Evolutionary conservation across 2,888 invertebrate genomes (phyloP).

Genomic region (Cartodere bifasciata): DNA sequence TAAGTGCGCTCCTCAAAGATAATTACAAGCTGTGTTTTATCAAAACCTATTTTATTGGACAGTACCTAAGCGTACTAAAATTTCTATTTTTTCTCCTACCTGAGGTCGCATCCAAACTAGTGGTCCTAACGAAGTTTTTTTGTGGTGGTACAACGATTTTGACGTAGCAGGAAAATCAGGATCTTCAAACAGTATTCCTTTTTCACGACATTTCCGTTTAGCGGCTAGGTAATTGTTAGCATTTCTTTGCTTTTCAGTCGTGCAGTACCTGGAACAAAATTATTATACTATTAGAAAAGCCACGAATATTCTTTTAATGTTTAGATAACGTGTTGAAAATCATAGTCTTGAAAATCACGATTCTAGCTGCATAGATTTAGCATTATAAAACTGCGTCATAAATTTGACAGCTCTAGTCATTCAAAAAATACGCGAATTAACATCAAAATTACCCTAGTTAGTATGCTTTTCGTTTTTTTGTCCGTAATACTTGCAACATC

Average conservation of each 20-base stretch:
- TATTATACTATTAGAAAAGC: no score
- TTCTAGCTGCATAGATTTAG: no score
- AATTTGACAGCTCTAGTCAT: no score
- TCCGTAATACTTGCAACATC: constrained; percentile 22
- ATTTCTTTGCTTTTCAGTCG: constrained; percentile 35
- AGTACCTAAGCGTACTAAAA: background rate
- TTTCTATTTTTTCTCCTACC: constrained; percentile 36
- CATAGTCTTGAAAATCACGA: no score
- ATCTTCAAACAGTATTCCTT: constrained; percentile 48
- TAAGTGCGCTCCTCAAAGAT: no score
- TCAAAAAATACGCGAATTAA: no score
- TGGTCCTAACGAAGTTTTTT: constrained; percentile 41
- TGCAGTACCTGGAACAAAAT: constrained; percentile 39
- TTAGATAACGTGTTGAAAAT: no score
- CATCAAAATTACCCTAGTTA: no score
- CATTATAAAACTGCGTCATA: no score
- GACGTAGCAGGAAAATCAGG: constrained; percentile 45
- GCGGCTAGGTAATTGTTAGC: constrained; percentile 39
- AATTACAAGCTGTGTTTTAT: no score
- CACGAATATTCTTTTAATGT: no score
- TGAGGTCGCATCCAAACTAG: constrained; percentile 55
- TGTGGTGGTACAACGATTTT: constrained; percentile 42
- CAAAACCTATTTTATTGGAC: constrained; percentile 1
- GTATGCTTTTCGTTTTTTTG: constrained; percentile 19
- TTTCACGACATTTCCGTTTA: constrained; percentile 40